These are phyloP conservation scores for Daktulosphaira vitifoliae DNA, from an alignment of 1,140 invertebrate genomes.

Conservation along the genomic window DNA sequence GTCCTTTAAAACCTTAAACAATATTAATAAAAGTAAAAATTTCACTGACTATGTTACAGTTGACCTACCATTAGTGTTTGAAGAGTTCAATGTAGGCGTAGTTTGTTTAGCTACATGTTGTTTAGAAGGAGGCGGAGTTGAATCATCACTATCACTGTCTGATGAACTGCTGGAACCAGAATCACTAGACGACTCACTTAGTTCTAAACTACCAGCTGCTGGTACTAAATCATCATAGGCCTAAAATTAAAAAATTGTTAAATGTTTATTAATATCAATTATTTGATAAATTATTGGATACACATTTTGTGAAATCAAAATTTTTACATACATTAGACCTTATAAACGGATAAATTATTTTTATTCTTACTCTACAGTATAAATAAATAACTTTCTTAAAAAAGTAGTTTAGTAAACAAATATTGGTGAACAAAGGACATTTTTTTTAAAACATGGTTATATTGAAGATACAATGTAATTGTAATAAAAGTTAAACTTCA, in stretches of 20 bases:
- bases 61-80: constrained; percentile 36
- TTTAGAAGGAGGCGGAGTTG: constrained; percentile 34
- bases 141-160: constrained; percentile 38
- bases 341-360: too few species aligned
- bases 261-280: too few species aligned
- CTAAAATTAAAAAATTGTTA: constrained; percentile 7
- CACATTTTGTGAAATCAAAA: too few species aligned
- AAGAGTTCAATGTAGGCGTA: constrained; percentile 16
- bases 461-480: too few species aligned
- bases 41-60: background rate
- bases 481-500: too few species aligned
- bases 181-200: constrained; percentile 22
- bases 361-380: too few species aligned
- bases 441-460: too few species aligned
- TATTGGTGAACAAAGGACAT: too few species aligned
- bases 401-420: too few species aligned
- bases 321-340: too few species aligned
- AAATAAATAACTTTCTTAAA: too few species aligned
- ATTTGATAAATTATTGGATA: too few species aligned
- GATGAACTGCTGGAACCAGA: constrained; percentile 37
- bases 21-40: background rate
- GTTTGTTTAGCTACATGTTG: constrained; percentile 9
- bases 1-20: constrained; percentile 35
- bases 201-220: constrained; percentile 28
- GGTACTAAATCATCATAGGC: constrained; percentile 15